Conservation (phyloP, 2,797 vertebrate genomes). For the Karalla daura region DNA sequence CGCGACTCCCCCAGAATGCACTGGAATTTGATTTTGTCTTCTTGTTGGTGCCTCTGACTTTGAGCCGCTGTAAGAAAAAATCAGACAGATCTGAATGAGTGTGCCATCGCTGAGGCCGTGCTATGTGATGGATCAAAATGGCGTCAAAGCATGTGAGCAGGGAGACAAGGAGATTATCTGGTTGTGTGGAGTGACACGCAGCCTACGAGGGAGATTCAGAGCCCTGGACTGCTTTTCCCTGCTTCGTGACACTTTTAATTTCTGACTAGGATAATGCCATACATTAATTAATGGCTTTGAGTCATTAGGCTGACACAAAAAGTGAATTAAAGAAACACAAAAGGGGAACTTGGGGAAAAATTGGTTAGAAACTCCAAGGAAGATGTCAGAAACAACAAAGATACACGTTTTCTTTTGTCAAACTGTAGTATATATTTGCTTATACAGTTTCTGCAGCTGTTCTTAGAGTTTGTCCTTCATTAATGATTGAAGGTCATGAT, state of each 20-base stretch:
- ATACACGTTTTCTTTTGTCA: not conserved
- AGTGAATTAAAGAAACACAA: not conserved
- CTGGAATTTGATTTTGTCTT: constrained; percentile 14
- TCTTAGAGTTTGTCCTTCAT: not conserved
- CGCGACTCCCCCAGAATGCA: constrained; percentile 2
- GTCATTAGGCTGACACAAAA: not conserved
- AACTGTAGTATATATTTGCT: not conserved
- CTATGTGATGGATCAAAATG: constrained; percentile 76
- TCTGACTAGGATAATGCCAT: not conserved
- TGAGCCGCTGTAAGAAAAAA: constrained; percentile 39
- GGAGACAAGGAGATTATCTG: constrained; percentile 74
- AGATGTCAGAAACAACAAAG: not conserved
- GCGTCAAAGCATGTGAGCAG: constrained; percentile 65
- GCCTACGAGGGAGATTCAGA: constrained; percentile 34
- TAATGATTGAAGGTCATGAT: not conserved
- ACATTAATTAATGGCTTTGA: not conserved
- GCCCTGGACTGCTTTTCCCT: constrained; percentile 22
- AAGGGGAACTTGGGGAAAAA: not conserved
- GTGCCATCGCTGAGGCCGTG: constrained; percentile 39
- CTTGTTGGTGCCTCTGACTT: constrained; percentile 13
- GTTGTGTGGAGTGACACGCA: constrained; percentile 57
- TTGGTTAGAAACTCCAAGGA: not conserved
- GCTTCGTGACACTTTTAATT: constrained; percentile 23
- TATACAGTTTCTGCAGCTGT: not conserved
- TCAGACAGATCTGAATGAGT: constrained; percentile 47